Evolutionary conservation across 2,113 vertebrate species (phyloP).

Genomic region (Sinocyclocheilus rhinocerous): DNA sequence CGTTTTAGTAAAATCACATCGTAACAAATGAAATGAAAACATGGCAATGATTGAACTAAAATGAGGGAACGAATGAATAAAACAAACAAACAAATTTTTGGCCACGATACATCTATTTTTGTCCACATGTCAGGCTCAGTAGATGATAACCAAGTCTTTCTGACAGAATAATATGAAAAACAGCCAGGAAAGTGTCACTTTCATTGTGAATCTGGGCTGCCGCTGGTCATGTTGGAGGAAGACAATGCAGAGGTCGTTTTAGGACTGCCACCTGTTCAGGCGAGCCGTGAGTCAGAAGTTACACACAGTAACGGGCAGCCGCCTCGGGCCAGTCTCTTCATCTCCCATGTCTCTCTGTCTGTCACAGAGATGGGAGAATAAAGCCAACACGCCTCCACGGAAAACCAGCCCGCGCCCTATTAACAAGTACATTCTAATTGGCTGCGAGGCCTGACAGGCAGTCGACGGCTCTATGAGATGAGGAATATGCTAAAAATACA

Average conservation of each 20-base stretch:
- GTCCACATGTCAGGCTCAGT: too few species aligned
- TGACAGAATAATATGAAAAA: neutral
- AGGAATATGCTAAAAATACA: constrained; percentile 58
- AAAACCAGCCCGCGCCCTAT: constrained; percentile 54
- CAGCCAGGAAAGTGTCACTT: neutral
- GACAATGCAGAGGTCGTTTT: constrained; percentile 58
- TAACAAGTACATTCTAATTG: constrained; percentile 73
- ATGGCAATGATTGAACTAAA: too few species aligned
- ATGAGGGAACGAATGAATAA: too few species aligned
- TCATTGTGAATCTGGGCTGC: neutral
- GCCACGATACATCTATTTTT: neutral
- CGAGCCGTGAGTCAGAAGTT: neutral
- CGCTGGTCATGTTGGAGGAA: constrained; percentile 1
- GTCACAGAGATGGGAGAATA: constrained; percentile 38
- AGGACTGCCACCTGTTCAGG: constrained; percentile 41
- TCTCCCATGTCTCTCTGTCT: constrained; percentile 37
- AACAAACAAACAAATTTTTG: neutral
- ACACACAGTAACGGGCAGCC: constrained; percentile 13
- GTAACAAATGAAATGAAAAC: neutral
- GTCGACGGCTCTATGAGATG: constrained; percentile 19
- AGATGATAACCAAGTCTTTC: neutral
- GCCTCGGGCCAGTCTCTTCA: neutral
- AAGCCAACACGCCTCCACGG: constrained; percentile 58
- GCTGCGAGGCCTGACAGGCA: constrained; percentile 57
- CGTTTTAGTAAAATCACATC: neutral